Evolutionary conservation across 2,888 invertebrate species (phyloP).

Genomic region (Girardia tigrina): DNA sequence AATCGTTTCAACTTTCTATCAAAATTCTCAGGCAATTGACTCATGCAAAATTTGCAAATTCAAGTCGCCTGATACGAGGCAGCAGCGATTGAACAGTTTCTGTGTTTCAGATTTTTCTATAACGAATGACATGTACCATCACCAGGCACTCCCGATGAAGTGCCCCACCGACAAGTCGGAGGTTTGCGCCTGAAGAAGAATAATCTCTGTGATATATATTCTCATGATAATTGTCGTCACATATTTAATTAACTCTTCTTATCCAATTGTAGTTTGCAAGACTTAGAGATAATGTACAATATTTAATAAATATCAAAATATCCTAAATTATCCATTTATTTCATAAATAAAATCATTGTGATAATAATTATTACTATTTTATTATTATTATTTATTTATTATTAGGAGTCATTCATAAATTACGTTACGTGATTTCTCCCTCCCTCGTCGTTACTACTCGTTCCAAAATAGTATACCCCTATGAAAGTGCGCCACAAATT

Average conservation of each 20-base stretch:
- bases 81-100: constrained; percentile 23
- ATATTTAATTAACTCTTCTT: constrained; percentile 18
- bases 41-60: constrained; percentile 23
- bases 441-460: too few species aligned
- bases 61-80: constrained; percentile 10
- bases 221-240: constrained; percentile 20
- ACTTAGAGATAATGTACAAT: constrained; percentile 23
- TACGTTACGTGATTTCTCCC: too few species aligned
- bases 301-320: constrained; percentile 6
- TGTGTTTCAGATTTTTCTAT: constrained; percentile 18
- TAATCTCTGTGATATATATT: constrained; percentile 5
- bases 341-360: too few species aligned
- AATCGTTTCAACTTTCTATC: background rate
- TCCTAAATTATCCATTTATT: too few species aligned
- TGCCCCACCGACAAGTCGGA: constrained; percentile 16
- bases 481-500: too few species aligned
- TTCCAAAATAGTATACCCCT: too few species aligned
- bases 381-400: too few species aligned
- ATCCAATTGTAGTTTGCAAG: constrained; percentile 23
- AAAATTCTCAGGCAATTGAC: constrained; percentile 14
- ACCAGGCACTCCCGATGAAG: background rate
- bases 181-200: constrained; percentile 8
- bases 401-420: too few species aligned
- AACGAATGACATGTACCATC: background rate
- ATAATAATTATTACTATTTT: too few species aligned